Evolutionary conservation across 2,888 invertebrate species (phyloP).

Genomic region (Imbricaverruca yamaguchii): DNA sequence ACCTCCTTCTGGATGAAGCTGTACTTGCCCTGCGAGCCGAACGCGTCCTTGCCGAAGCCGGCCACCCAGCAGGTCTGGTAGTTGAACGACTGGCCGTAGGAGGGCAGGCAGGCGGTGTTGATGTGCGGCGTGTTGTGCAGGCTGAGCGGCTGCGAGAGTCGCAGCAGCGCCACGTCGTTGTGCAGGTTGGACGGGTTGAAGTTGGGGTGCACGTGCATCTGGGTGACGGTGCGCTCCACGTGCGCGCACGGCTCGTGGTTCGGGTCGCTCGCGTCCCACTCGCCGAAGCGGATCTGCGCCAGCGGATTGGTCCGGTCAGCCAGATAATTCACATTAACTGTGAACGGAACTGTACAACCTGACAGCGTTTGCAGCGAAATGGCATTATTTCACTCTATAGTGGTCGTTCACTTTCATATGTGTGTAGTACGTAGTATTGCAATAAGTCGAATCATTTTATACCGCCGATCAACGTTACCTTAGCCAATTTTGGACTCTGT

Average conservation of each 20-base stretch:
- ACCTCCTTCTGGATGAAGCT: constrained; percentile 66
- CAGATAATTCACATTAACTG: too few species aligned
- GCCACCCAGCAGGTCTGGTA: constrained; percentile 50
- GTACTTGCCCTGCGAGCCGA: constrained; percentile 44
- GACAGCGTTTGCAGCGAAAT: too few species aligned
- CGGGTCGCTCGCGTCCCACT: constrained; percentile 59
- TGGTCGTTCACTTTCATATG: too few species aligned
- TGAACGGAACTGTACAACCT: too few species aligned
- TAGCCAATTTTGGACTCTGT: too few species aligned
- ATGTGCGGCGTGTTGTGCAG: constrained; percentile 42
- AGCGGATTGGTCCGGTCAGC: too few species aligned
- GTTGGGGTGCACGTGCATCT: constrained; percentile 55
- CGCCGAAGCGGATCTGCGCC: constrained; percentile 62
- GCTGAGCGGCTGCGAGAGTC: constrained; percentile 49
- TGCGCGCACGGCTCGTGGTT: constrained; percentile 57
- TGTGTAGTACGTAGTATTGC: too few species aligned
- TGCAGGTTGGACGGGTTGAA: constrained; percentile 64
- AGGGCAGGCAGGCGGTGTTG: constrained; percentile 49
- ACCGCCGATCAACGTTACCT: too few species aligned
- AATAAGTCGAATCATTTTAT: too few species aligned
- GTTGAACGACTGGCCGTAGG: constrained; percentile 39
- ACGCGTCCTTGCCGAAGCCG: constrained; percentile 81
- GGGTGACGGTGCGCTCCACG: constrained; percentile 53
- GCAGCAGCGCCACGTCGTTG: constrained; percentile 72
- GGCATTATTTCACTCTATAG: too few species aligned